Evolutionary conservation across 64 coral and sea anemone species (phyloP).

Genomic region (Porites australiensis): DNA sequence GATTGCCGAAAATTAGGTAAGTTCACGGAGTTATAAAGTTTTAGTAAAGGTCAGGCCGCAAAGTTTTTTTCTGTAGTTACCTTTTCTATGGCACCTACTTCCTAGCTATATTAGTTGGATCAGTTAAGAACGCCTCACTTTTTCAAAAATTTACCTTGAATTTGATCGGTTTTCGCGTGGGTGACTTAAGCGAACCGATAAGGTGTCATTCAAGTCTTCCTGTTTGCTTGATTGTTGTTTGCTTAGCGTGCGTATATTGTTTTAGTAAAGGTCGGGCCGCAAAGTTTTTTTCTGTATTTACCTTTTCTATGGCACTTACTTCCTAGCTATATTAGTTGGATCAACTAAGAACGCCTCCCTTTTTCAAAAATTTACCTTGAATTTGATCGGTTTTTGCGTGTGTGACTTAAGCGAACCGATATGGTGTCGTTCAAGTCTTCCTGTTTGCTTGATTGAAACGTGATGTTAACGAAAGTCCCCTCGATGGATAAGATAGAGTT

Average conservation of each 20-base stretch:
- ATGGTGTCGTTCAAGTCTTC: too few species aligned
- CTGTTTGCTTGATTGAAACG: too few species aligned
- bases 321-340: constrained; percentile 8
- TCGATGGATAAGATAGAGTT: too few species aligned
- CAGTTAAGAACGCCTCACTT: constrained; percentile 9
- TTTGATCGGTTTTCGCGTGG: not conserved
- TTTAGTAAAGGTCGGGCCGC: constrained; percentile 8
- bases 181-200: too few species aligned
- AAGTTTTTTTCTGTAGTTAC: constrained; percentile 20
- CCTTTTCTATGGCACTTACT: not conserved
- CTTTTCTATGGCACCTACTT: constrained; percentile 23
- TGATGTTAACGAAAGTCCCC: too few species aligned
- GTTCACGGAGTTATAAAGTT: constrained; percentile 16
- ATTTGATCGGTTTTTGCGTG: not conserved
- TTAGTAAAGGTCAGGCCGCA: constrained; percentile 12
- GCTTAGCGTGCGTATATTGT: too few species aligned
- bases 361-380: constrained; percentile 19
- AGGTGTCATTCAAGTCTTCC: too few species aligned
- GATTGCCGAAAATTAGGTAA: constrained; percentile 24
- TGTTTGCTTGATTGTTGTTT: too few species aligned
- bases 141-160: constrained; percentile 6
- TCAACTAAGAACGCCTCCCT: constrained; percentile 11
- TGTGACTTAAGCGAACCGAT: not conserved
- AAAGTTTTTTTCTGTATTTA: constrained; percentile 19
- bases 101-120: constrained; percentile 19